Percentiles rank a stretch among this genome's conserved stretches.
phyloP scores from a whole-genome alignment of 2,888 invertebrate species.

The Eilema depressum region DNA sequence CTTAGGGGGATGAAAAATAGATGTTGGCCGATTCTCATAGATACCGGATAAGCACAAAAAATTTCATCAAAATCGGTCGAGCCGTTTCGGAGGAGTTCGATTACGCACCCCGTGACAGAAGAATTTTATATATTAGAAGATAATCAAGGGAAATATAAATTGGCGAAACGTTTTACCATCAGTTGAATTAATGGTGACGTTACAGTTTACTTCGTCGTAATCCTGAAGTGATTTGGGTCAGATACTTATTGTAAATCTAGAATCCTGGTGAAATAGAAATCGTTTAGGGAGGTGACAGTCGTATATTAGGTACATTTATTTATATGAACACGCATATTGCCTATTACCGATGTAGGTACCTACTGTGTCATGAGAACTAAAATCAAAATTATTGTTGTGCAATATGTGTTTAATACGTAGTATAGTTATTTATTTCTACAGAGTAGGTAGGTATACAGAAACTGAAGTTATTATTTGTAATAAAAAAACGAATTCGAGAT shows the following conservation, averaged over 20 bases:
- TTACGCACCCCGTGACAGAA: no score
- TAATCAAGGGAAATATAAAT: background rate
- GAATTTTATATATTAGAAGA: no score
- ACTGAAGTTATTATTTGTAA: slow-evolving; percentile 21
- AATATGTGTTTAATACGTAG: slow-evolving; percentile 36
- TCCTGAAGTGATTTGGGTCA: no score
- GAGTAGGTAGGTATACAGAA: background rate
- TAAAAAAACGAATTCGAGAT: slow-evolving; percentile 38
- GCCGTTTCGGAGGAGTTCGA: no score
- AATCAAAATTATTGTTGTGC: slow-evolving; percentile 27
- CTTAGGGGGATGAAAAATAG: no score
- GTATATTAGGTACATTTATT: background rate
- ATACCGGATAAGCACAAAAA: no score
- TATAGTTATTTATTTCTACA: slow-evolving; percentile 20
- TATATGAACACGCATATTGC: background rate
- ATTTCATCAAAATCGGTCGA: no score
- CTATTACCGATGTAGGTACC: background rate
- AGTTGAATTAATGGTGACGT: background rate
- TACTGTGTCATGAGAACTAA: background rate
- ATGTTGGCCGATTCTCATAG: no score
- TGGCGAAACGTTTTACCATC: background rate
- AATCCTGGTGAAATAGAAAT: no score
- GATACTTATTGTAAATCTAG: no score
- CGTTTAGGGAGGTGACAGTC: no score
- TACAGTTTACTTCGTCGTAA: background rate